Evolutionary conservation across 2,797 vertebrate genomes (phyloP), one percentile per base, ranked within the genome.

Genomic region (Staurois parvus): DNA sequence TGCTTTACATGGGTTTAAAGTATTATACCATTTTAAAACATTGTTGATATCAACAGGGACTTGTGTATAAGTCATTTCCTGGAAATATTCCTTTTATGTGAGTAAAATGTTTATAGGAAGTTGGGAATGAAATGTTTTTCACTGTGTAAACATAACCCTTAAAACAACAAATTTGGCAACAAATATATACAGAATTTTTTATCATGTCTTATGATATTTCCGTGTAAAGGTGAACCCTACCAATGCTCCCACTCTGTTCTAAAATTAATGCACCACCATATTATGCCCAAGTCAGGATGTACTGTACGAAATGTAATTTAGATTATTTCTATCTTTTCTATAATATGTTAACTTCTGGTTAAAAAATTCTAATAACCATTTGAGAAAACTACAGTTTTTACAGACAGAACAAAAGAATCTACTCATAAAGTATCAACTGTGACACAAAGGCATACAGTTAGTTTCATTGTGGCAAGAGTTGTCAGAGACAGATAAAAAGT

Each of bases 401-500:
- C 40, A 79, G 66, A 11, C 26, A 69, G 28, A 34, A 48, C 37
- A 69, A 70, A 66, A 59, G 52, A 15, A 66, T 66, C 64, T 26
- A 28, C 26, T 30, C 30, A 32, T 68, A 28, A 68, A 30, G 76
- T 52, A 42, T 48, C 76, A 67, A 19, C 29, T 29, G 26, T 67
- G 67, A 26, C 66, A 42, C 66, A 30, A 34, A 28, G 42, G 66
- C 42, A 79, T 79, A 52, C 42, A 34, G 48, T 69, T 79, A 69
- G 78, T 79, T 69, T 79, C 19, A 26, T 29, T 68, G 19, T 79
- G 78, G 45, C 66, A 79, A 68, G 66, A 69, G 67, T 69, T 79
- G 78, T 28, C 66, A 79, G 11, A 79, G 64, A 52, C 40, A 79
- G 67, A 69, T 69, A 69, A 79, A 66, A 79, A 79, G 42, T 79